Percentiles rank a stretch among this genome's conserved stretches.
phyloP scores from a whole-genome alignment of 2,888 invertebrate species.

The Margaritifera margaritifera region DNA sequence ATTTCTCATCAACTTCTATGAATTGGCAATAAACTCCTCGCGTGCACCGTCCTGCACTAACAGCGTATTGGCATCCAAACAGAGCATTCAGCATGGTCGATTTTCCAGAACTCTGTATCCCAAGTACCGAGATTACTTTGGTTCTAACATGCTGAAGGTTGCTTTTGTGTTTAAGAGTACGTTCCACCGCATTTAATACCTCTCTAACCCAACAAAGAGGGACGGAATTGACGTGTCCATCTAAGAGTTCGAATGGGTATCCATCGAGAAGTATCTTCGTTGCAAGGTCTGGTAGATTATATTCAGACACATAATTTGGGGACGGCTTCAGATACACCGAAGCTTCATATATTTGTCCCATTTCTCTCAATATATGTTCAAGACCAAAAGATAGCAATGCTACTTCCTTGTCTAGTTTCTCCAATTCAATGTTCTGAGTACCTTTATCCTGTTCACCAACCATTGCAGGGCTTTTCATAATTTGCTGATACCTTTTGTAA shows the following conservation, averaged over 20 bases:
- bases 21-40: constrained; percentile 26
- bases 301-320: background rate
- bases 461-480: background rate
- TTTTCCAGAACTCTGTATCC: constrained; percentile 39
- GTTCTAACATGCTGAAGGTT: background rate
- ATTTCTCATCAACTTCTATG: constrained; percentile 1
- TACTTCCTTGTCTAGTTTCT: constrained; percentile 1
- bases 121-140: constrained; percentile 14
- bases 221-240: constrained; percentile 19
- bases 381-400: constrained; percentile 10
- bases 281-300: constrained; percentile 3
- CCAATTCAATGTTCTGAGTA: background rate
- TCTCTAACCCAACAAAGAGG: constrained; percentile 17
- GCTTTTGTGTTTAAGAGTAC: background rate
- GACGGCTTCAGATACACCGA: background rate
- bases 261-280: constrained; percentile 15
- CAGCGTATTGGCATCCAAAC: constrained; percentile 30
- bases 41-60: constrained; percentile 33
- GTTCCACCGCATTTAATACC: constrained; percentile 1
- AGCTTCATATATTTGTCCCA: constrained; percentile 21
- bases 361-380: constrained; percentile 20
- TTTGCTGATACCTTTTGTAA: background rate
- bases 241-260: constrained; percentile 21
- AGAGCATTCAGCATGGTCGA: constrained; percentile 33
- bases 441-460: background rate